Base-by-base conservation (phyloP, 2,797 vertebrate species). In the Bovichtus diacanthus region DNA sequence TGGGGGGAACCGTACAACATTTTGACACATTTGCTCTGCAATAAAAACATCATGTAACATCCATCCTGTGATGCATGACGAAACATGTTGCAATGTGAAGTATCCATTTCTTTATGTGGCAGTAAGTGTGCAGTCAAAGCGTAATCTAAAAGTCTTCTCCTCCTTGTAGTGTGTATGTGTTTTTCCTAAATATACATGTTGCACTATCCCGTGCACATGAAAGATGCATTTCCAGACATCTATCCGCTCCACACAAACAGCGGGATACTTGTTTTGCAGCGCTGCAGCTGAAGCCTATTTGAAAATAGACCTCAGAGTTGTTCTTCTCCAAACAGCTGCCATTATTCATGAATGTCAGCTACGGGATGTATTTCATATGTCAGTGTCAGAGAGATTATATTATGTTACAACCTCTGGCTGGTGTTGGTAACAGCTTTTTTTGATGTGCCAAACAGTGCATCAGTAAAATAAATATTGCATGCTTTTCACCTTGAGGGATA, bases 301-400 rank as follows among this genome's bases (percentile, higher is more conserved):
- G 85, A 90, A 90, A 90, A 90, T 77, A 88, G 80, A 88, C 79
- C 86, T 87, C 81, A 60, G 81, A 90, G 86, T 86, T 81, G 80
- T 88, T 88, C 78, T 70, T 74, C 85, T 90, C 75, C 85, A 84
- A 85, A 85, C 86, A 86, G 90, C 80, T 86, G 87, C 89, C 90
- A 91, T 94, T 90, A 92, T 89, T 93, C 90, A 90, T 87, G 84
- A 91, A 74, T 70, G 87, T 92, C 93, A 91, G 87, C 87, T 34
- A 39, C 84, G 84, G 78, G 84, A 84, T 82, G 82, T 83, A 88
- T 92, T 90, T 86, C 86, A 88, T 88, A 84, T 82, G 90, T 93
- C 92, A 91, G 85, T 83, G 88, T 91, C 88, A 75, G 74, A 69
- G 81, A 89, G 85, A 93, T 91, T 90, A 88, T 87, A 86, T 91